Evolutionary conservation across 2,797 vertebrate genomes (phyloP), one percentile per base, ranked within the genome.

Genomic region (Megalops cyprinoides): DNA sequence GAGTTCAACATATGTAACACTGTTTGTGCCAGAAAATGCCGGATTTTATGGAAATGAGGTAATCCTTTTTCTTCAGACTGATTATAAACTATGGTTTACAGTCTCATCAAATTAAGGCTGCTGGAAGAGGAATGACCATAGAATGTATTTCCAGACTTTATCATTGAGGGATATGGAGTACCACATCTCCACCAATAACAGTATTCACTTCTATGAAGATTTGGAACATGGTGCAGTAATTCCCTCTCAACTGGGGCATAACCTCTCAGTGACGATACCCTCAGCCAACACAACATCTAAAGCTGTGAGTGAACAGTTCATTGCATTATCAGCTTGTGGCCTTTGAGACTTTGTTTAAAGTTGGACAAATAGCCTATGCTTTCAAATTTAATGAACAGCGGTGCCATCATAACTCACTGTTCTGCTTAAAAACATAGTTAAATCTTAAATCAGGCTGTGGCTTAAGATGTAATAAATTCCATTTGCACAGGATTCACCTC

Each of bases 21-120:
- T 99, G 67, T 99, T 99, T 71, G 96, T 97, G 31, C 98, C 98
- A 65, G 91, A 96, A 80, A 95, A 99, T 0, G 88, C 90, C 4
- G 97, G 97, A 81, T 98, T 99, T 56, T 3, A 82, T 23, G 85
- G 82, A 31, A 98, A 98, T 82, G 90, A 95, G 92, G 98, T 99
- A 89, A 88, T 65, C 12, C 28, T 53, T 42, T 48, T 53, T n/a
- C 12, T 77, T 10, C 37, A 23, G 9, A 55, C 7, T 18, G 10
- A 28, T 53, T 31, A 3, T 39, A 25, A 25, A 73, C 34, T 23
- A 74, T 62, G 53, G 15, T 9, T 58, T 65, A 12, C 31, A 49
- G 34, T 49, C 7, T 18, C 14, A 28, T 74, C 23, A 67, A 39
- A 37, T 67, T n/a, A 67, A 77, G 39, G 28, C n/a, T 20, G 28